These are phyloP conservation scores for Copidosoma floridanum DNA, from an alignment of 1,140 invertebrate genomes.

Conservation along the genomic window DNA sequence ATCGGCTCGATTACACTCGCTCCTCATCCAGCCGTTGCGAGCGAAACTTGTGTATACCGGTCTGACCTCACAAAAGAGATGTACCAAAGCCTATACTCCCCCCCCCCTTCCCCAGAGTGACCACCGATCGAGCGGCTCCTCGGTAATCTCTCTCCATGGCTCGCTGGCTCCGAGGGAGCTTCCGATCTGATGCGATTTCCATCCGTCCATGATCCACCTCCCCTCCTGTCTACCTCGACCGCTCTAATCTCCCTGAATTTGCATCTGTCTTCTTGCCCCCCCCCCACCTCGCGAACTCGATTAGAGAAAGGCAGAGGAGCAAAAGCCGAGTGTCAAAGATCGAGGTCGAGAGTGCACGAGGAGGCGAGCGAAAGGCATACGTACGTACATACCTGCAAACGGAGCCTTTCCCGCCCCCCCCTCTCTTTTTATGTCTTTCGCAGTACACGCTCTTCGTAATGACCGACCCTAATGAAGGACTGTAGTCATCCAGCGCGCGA, in stretches of 20 bases:
- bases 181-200: constrained; percentile 15
- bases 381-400: too few species aligned
- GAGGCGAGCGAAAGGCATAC: too few species aligned
- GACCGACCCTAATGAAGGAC: constrained; percentile 14
- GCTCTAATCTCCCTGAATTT: too few species aligned
- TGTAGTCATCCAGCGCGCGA: not conserved
- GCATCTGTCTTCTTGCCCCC: not conserved
- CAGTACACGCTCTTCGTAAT: constrained; percentile 1
- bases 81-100: not conserved
- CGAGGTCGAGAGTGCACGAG: constrained; percentile 13
- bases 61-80: not conserved
- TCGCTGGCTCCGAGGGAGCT: too few species aligned
- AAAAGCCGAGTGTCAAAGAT: constrained; percentile 17
- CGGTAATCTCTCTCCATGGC: too few species aligned
- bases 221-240: too few species aligned
- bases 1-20: too few species aligned
- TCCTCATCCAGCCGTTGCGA: too few species aligned
- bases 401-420: too few species aligned
- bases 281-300: not conserved
- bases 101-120: not conserved
- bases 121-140: too few species aligned
- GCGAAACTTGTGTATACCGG: not conserved
- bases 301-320: not conserved
- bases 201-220: too few species aligned
- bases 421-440: not conserved